Evolutionary conservation across 2,113 vertebrate genomes (phyloP), one percentile per base, ranked within the genome.

Genomic region (Eurypyga helias): DNA sequence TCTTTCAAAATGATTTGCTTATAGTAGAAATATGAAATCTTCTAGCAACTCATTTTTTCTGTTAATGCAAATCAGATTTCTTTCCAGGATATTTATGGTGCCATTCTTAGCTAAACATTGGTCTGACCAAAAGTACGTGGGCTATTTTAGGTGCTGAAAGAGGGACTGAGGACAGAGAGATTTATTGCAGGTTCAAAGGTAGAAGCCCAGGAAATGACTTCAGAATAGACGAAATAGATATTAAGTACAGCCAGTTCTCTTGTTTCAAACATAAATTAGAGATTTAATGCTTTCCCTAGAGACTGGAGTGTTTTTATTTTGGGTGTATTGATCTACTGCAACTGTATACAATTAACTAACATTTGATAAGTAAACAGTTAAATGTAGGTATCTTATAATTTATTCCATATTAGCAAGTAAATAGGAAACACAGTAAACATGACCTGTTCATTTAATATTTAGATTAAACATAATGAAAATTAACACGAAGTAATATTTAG

Each of bases 181-280:
- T 85, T 95, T 89, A 87, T 62, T 89, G 70, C 46, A 65, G 36
- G 76, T 94, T 95, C 77, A 89, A n/a, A 89, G 65, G 78, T 76
- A 85, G 73, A 82, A 91, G 57, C 31, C 83, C n/a, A 85, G 69
- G 84, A 96, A 92, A 92, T 89, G 2, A 77, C 28, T 91, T 89
- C 48, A 71, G 83, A 85, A 92, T 13, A 54, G 48, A 83, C 83
- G 54, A 92, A 96, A 84, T 85, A 71, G 25, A 10, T 92, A 60
- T 83, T 92, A 62, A 41, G 21, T 87, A 73, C 19, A 86, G 17
- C 13, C 67, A 77, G 46, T 94, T 91, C 62, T 83, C 75, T 55
- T 69, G 46, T 76, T 96, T 94, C 62, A 85, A 55, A 62, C 75
- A 94, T 94, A 58, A 89, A 18, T 94, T 93, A 93, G 49, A 79